These are phyloP conservation scores for Corvus moneduloides DNA, from an alignment of 2,113 vertebrate genomes.

Conservation along the genomic window DNA sequence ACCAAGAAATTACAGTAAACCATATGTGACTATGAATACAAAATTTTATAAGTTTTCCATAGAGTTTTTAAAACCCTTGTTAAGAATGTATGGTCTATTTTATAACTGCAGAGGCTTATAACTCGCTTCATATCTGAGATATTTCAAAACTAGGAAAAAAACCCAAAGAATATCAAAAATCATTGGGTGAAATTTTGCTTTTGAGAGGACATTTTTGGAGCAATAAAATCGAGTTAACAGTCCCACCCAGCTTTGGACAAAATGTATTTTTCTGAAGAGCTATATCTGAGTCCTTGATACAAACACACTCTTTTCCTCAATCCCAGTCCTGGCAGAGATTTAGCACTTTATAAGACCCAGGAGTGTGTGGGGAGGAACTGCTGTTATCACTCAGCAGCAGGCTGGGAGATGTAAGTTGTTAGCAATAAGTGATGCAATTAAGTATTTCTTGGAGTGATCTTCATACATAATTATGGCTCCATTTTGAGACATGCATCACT, in stretches of 20 bases:
- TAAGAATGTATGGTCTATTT: background rate
- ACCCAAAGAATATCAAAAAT: background rate
- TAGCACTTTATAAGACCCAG: background rate
- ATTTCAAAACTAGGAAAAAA: background rate
- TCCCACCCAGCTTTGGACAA: background rate
- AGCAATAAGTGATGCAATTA: constrained; percentile 61
- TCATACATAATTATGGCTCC: constrained; percentile 55
- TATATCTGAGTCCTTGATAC: background rate
- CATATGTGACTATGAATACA: background rate
- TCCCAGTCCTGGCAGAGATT: background rate
- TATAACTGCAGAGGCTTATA: background rate
- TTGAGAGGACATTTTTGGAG: background rate
- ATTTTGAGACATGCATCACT: constrained; percentile 36
- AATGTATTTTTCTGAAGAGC: background rate
- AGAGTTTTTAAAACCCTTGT: background rate
- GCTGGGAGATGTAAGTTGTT: constrained; percentile 28
- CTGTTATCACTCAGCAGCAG: constrained; percentile 34
- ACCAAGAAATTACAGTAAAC: background rate
- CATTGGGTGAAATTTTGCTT: background rate
- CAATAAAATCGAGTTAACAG: background rate
- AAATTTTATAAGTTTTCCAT: background rate
- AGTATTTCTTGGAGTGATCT: constrained; percentile 60
- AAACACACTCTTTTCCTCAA: background rate
- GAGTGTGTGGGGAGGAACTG: constrained; percentile 6
- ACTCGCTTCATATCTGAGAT: background rate